Evolutionary conservation across 2,113 vertebrate genomes (phyloP).

Genomic region (Cyprinodon variegatus): DNA sequence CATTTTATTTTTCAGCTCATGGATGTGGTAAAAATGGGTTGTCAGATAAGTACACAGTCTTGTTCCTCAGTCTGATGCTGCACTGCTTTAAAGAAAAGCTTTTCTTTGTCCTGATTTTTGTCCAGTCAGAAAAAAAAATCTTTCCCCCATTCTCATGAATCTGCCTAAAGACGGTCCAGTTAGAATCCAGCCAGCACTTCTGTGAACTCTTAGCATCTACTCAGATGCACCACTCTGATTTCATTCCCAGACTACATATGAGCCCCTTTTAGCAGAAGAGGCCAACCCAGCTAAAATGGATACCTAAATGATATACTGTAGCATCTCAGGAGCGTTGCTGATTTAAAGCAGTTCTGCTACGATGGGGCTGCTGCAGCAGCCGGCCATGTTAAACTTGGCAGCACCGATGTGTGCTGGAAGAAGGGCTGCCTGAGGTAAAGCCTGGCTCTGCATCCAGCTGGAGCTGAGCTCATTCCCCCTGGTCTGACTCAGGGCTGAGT

Average conservation of each 20-base stretch:
- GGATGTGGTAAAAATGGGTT: constrained; percentile 19
- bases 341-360: constrained; percentile 59
- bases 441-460: constrained; percentile 71
- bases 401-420: constrained; percentile 28
- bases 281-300: constrained; percentile 42
- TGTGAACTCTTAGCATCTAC: constrained; percentile 32
- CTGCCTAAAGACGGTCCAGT: constrained; percentile 50
- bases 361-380: constrained; percentile 33
- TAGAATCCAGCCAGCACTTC: constrained; percentile 28
- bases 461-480: constrained; percentile 59
- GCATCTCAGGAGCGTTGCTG: constrained; percentile 47
- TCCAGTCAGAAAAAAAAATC: constrained; percentile 26
- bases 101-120: constrained; percentile 68
- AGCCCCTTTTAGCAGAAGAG: constrained; percentile 16
- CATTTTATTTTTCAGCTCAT: constrained; percentile 21
- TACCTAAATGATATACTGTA: constrained; percentile 49
- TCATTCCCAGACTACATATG: constrained; percentile 66
- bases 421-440: constrained; percentile 66
- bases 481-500: constrained; percentile 66
- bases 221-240: constrained; percentile 66
- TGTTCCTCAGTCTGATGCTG: constrained; percentile 41
- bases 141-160: constrained; percentile 61
- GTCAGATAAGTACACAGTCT: constrained; percentile 25
- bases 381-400: constrained; percentile 52
- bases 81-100: constrained; percentile 68